Conservation (phyloP, 2,797 vertebrate genomes). For the Danio tinwini region DNA sequence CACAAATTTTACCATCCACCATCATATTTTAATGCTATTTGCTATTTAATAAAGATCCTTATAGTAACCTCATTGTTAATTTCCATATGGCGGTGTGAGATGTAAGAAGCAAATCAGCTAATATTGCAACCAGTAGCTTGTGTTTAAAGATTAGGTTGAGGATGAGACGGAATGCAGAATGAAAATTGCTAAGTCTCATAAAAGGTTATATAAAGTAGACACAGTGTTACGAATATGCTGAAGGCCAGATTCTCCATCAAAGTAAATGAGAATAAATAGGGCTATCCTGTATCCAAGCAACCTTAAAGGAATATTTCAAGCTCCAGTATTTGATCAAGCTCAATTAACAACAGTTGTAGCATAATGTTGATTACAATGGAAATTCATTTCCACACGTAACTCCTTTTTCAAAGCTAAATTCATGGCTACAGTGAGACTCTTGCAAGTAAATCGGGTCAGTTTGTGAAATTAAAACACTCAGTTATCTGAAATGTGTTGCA, state of each 20-base stretch:
- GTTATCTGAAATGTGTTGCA: background rate
- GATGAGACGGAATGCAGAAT: background rate
- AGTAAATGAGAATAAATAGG: background rate
- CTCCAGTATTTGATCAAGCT: background rate
- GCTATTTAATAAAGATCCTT: too few species aligned
- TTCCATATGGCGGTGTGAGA: background rate
- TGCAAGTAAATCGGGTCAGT: too few species aligned
- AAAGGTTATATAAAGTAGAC: constrained; percentile 5
- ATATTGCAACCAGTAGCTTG: background rate
- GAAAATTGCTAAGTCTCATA: background rate
- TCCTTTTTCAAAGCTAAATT: too few species aligned
- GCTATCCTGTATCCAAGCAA: constrained; percentile 9
- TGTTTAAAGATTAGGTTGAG: background rate
- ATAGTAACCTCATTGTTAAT: background rate
- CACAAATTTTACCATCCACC: too few species aligned
- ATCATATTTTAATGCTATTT: too few species aligned
- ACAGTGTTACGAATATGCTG: background rate
- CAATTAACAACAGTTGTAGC: too few species aligned
- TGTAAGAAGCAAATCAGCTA: background rate
- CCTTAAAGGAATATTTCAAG: background rate
- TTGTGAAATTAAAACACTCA: background rate
- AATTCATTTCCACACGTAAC: too few species aligned
- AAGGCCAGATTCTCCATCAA: constrained; percentile 9
- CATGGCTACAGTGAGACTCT: too few species aligned
- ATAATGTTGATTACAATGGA: too few species aligned